Evolutionary conservation across 2,113 vertebrate genomes (phyloP).

Genomic region (Nothocercus julius): DNA sequence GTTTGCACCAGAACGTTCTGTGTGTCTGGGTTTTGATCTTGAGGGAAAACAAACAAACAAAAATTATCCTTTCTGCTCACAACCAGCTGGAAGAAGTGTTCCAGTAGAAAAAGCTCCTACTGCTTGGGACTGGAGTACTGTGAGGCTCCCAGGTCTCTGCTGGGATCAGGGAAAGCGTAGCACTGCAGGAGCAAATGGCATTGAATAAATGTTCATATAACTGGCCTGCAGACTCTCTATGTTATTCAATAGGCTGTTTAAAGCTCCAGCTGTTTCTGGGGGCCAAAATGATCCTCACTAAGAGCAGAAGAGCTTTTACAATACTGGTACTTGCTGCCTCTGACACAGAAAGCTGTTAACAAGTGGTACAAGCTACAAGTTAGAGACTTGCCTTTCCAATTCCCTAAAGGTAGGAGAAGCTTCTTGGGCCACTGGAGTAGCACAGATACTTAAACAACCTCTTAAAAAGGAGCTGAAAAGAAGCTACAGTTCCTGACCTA

Average conservation of each 20-base stretch:
- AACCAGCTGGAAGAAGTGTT: neutral
- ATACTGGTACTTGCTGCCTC: neutral
- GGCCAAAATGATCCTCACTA: neutral
- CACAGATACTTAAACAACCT: neutral
- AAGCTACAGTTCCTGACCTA: neutral
- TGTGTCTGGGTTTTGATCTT: neutral
- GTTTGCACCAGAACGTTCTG: neutral
- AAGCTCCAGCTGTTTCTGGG: neutral
- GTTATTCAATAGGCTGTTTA: neutral
- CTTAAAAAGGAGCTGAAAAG: neutral
- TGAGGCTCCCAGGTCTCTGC: neutral
- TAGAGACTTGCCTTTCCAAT: neutral
- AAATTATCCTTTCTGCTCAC: neutral
- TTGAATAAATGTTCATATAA: neutral
- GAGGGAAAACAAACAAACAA: neutral
- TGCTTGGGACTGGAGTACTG: neutral
- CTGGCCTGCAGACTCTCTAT: neutral
- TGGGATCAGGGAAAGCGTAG: neutral
- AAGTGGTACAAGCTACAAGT: neutral
- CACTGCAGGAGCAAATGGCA: neutral
- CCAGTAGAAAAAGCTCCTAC: neutral
- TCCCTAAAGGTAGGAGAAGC: neutral
- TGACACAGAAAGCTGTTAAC: neutral
- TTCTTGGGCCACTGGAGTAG: neutral
- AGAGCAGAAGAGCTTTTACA: neutral